Conservation (phyloP, 2,888 invertebrate species). For the Hirtodrosophila duncani region DNA sequence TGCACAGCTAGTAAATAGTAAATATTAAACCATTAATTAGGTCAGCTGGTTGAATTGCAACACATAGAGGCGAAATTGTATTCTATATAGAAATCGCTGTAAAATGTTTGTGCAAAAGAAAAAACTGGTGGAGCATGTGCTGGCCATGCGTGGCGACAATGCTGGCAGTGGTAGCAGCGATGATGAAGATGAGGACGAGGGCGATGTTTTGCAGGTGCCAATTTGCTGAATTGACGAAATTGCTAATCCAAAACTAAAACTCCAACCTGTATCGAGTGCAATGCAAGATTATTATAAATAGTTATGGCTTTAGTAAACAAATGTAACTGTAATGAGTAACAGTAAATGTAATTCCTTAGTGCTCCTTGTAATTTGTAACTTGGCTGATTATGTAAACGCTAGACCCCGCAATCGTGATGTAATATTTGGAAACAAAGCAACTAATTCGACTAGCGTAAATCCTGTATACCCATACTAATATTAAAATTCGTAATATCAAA, state of each 20-base stretch:
- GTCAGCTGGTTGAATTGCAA: too few species aligned
- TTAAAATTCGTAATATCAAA: not conserved
- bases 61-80: too few species aligned
- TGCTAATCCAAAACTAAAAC: constrained; percentile 20
- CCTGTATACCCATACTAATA: too few species aligned
- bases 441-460: constrained; percentile 4
- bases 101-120: constrained; percentile 81
- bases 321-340: constrained; percentile 33
- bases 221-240: constrained; percentile 24
- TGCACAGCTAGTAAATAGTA: too few species aligned
- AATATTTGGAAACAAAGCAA: constrained; percentile 14
- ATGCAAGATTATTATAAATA: constrained; percentile 55
- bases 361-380: too few species aligned
- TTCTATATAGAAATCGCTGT: too few species aligned
- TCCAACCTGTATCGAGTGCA: constrained; percentile 27
- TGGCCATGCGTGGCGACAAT: constrained; percentile 71
- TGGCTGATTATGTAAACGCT: constrained; percentile 58
- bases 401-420: constrained; percentile 20
- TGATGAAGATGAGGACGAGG: constrained; percentile 81
- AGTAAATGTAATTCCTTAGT: constrained; percentile 47
- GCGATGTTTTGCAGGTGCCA: constrained; percentile 77
- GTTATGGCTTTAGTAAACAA: constrained; percentile 53
- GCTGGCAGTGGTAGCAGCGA: constrained; percentile 82
- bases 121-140: constrained; percentile 76
- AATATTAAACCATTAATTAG: too few species aligned